Conservation (phyloP, 2,888 invertebrate species). For the Drosophila nr. perissopoda region DNA sequence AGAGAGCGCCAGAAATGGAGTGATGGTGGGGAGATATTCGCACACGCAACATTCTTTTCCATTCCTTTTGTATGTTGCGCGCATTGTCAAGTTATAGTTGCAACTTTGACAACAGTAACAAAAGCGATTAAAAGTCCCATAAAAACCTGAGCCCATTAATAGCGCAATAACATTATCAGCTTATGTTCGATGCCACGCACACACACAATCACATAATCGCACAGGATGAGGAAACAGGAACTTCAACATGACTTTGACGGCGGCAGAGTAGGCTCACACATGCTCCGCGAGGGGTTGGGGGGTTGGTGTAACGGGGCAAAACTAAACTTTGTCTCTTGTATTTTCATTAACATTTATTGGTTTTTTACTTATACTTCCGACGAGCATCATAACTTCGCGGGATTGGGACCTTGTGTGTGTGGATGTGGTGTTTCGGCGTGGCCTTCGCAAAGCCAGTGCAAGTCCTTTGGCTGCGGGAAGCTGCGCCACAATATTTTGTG, state of each 20-base stretch:
- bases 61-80: constrained; percentile 18
- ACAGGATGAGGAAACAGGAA: constrained; percentile 26
- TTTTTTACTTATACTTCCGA: constrained; percentile 73
- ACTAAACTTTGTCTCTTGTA: constrained; percentile 79
- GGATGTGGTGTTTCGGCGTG: neutral
- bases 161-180: constrained; percentile 80
- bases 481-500: constrained; percentile 72
- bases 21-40: constrained; percentile 6
- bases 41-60: constrained; percentile 61
- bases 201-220: constrained; percentile 43
- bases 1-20: neutral
- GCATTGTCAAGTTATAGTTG: constrained; percentile 75
- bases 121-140: constrained; percentile 82
- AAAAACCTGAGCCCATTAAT: constrained; percentile 81
- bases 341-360: constrained; percentile 83
- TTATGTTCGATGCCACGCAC: constrained; percentile 75
- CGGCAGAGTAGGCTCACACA: constrained; percentile 42
- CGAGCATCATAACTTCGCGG: constrained; percentile 63
- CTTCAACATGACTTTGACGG: constrained; percentile 4
- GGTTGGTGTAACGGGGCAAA: constrained; percentile 5
- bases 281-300: neutral
- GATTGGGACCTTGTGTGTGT: neutral
- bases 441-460: constrained; percentile 46
- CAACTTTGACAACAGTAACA: constrained; percentile 75
- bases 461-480: constrained; percentile 35